Base-by-base conservation (phyloP, 1,140 invertebrate genomes). In the Cydia amplana region DNA sequence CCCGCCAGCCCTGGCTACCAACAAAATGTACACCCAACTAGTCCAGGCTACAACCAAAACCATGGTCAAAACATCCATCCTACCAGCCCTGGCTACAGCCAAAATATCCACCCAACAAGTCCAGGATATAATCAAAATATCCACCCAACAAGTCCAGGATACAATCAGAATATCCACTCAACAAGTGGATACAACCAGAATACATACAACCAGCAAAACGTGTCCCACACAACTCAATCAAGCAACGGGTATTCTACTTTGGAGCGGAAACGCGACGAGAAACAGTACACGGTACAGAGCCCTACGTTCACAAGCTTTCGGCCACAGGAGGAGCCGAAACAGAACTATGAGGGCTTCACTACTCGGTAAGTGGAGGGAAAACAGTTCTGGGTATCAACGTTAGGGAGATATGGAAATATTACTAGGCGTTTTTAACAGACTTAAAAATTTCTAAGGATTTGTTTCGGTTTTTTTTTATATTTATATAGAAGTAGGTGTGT, bases 271-370 rank as follows among this genome's bases (percentile, higher is more conserved):
- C 28, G 23, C 3, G 86, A 87, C 0, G 85, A 89, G 40, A 85
- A 87, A 46, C 81, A 83, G 70, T 87, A 87, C 65, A 84, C 85
- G 0, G 85, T 85, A 0, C 91, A 91, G 67, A 90, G 89, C 18
- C 91, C 93, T 0, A 91, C 91, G 0, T 93, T 93, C 82, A 84
- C 88, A 6, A 91, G 93, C 76, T 93, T 93, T 75, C 73, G 89
- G 60, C 89, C 91, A 0, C 85, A 86, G 18, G 87, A 90, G 18
- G 89, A 91, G 14, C 88, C 89, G 0, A 91, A 90, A 28, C 94
- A 94, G 82, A 94, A 90, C 77, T 94, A 94, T 81, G 94, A 95
- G 76, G 94, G 94, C 18, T 95, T 94, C 83, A 94, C 94, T 4
- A 94, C 94, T 75, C 94, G 94, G 94, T 95, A 80, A 93, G 90